Evolutionary conservation across 2,888 invertebrate genomes (phyloP).

Genomic region (Cerceris rybyensis): DNA sequence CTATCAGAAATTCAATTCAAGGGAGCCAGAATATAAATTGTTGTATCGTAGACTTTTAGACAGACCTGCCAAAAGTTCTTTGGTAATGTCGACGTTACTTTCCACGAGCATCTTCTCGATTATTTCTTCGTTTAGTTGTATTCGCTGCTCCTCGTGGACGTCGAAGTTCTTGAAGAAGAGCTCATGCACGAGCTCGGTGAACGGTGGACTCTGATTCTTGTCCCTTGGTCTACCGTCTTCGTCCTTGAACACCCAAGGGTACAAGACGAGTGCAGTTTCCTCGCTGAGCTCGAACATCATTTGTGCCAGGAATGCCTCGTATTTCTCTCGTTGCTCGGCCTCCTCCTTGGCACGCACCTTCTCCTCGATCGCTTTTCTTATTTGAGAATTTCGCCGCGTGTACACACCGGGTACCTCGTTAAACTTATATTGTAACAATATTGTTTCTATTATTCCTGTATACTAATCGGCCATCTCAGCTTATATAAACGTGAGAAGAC

Average conservation of each 20-base stretch:
- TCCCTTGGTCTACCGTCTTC: constrained; percentile 66
- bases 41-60: not conserved
- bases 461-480: too few species aligned
- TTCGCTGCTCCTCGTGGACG: constrained; percentile 68
- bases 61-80: constrained; percentile 68
- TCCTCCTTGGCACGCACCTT: constrained; percentile 56
- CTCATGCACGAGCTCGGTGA: constrained; percentile 69
- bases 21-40: too few species aligned
- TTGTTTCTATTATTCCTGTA: not conserved
- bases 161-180: constrained; percentile 73
- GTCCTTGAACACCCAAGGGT: constrained; percentile 74
- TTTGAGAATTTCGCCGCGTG: constrained; percentile 17
- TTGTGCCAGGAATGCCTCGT: constrained; percentile 71
- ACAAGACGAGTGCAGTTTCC: constrained; percentile 70
- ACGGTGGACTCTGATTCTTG: constrained; percentile 70
- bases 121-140: constrained; percentile 65
- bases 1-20: too few species aligned
- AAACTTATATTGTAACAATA: not conserved
- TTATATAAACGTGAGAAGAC: too few species aligned
- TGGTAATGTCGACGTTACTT: constrained; percentile 71
- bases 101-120: constrained; percentile 70
- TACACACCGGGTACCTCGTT: not conserved
- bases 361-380: constrained; percentile 62
- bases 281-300: constrained; percentile 75
- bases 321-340: constrained; percentile 63